Evolutionary conservation across 2,797 vertebrate species (phyloP).

Genomic region (Malurus splendens): DNA sequence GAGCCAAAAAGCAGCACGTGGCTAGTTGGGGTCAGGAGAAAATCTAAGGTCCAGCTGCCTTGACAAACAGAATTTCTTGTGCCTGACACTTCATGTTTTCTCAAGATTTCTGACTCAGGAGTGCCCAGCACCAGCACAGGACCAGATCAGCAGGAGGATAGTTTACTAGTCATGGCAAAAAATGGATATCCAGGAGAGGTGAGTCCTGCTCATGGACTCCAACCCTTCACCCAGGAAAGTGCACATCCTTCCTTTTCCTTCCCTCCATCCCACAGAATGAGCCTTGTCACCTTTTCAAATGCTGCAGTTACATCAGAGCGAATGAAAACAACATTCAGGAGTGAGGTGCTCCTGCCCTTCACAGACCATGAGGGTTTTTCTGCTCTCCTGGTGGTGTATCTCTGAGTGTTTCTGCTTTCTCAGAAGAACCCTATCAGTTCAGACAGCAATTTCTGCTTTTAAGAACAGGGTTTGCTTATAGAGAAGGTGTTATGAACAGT

Average conservation of each 20-base stretch:
- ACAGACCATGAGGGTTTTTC: fast-evolving
- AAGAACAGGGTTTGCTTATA: not conserved
- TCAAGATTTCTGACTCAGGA: not conserved
- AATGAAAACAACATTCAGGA: not conserved
- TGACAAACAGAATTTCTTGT: not conserved
- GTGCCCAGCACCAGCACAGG: not conserved
- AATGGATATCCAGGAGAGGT: not conserved
- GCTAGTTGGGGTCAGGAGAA: not conserved
- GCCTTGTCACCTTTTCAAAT: not conserved
- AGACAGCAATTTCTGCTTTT: not conserved
- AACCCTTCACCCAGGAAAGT: not conserved
- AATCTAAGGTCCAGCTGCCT: not conserved
- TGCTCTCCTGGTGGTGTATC: not conserved
- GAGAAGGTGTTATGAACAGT: not conserved
- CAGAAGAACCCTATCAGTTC: not conserved
- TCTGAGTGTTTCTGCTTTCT: not conserved
- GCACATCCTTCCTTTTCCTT: not conserved
- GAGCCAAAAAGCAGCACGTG: not conserved
- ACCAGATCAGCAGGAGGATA: not conserved
- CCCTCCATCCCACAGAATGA: not conserved
- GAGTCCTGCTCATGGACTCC: not conserved
- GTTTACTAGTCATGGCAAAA: not conserved
- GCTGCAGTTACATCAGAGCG: not conserved
- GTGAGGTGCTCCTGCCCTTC: not conserved
- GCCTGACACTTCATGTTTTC: not conserved